Conservation (phyloP, 2,797 vertebrate species). For the Falco biarmicus region DNA sequence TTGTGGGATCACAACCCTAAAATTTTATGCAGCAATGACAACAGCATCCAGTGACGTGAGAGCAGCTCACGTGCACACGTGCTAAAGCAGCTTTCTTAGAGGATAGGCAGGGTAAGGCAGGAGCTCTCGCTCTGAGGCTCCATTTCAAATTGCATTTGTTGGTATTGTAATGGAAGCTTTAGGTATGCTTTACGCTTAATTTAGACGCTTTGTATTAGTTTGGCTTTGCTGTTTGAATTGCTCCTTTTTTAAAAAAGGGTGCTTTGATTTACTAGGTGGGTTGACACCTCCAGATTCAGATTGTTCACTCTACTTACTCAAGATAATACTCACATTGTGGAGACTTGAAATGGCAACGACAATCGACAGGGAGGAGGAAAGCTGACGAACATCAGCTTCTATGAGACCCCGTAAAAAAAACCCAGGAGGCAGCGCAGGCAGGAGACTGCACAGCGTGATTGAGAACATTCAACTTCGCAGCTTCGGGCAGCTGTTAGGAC, state of each 20-base stretch:
- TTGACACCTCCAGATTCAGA: neutral
- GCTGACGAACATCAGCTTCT: neutral
- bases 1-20: neutral
- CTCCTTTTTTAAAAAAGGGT: neutral
- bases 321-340: slow-evolving; percentile 11
- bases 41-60: neutral
- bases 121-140: neutral
- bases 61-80: fast-evolving
- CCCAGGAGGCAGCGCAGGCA: neutral
- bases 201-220: neutral
- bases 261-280: neutral
- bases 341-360: neutral
- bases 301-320: slow-evolving; percentile 22
- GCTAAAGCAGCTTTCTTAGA: neutral
- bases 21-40: neutral
- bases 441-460: fast-evolving
- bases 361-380: neutral
- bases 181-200: neutral
- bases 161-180: neutral
- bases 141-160: neutral
- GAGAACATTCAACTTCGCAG: neutral
- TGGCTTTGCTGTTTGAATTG: slow-evolving; percentile 1
- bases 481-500: neutral
- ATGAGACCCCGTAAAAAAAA: neutral
- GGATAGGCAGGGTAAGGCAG: neutral